A percentile compares a stretch with the other conserved stretches of the same genome.
Evolutionary conservation across 1,140 invertebrate species (phyloP).

Genomic region (Lamellibrachia luymesi): DNA sequence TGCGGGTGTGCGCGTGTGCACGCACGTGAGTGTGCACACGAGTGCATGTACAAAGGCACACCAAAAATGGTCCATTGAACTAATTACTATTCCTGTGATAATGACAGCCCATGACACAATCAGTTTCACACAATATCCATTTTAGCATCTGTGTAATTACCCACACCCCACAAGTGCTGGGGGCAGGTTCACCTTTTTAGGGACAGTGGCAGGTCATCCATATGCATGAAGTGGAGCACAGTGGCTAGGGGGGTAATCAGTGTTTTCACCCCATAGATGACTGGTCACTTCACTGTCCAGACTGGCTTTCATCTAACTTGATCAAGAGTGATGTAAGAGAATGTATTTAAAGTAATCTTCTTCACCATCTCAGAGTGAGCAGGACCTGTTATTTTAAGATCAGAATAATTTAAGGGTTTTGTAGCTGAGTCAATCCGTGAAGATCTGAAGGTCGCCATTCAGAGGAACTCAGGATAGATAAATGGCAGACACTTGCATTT

Average conservation of each 20-base stretch:
- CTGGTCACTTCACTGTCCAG: not conserved
- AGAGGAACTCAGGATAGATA: too few species aligned
- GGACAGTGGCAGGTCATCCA: not conserved
- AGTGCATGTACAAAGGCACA: too few species aligned
- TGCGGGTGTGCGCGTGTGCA: not conserved
- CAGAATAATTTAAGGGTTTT: not conserved
- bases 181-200: not conserved
- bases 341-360: not conserved
- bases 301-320: not conserved
- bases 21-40: too few species aligned
- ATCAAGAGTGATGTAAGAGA: not conserved
- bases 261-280: not conserved
- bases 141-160: not conserved
- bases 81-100: too few species aligned
- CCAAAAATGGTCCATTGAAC: too few species aligned
- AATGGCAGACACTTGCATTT: too few species aligned
- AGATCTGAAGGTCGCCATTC: not conserved
- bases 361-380: not conserved
- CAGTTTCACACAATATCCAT: too few species aligned
- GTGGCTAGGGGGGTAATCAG: not conserved
- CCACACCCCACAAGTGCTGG: not conserved
- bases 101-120: too few species aligned
- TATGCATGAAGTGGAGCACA: not conserved
- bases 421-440: not conserved
- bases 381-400: not conserved